These are phyloP conservation scores for Cyclophora albipunctata DNA, from an alignment of 2,888 invertebrate species.

Conservation along the genomic window DNA sequence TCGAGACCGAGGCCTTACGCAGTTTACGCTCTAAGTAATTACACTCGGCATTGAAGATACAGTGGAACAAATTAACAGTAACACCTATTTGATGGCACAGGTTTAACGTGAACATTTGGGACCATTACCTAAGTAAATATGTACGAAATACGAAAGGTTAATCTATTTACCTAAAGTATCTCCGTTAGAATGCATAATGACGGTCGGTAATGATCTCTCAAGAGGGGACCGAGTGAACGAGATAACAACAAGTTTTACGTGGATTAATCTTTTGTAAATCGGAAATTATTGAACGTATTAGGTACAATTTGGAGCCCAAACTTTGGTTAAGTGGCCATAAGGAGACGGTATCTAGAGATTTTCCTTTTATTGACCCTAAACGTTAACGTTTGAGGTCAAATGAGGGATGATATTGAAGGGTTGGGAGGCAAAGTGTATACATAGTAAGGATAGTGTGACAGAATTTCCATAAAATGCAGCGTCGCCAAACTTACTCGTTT, in stretches of 20 bases:
- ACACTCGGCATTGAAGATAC: constrained; percentile 32
- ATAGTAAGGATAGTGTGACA: no score
- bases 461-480: no score
- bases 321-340: constrained; percentile 1
- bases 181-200: constrained; percentile 3
- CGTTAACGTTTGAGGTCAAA: neutral
- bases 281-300: constrained; percentile 18
- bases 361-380: neutral
- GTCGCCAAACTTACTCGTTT: no score
- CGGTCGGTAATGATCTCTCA: constrained; percentile 1
- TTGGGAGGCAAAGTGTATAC: no score
- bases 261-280: constrained; percentile 13
- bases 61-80: constrained; percentile 40
- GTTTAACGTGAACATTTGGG: constrained; percentile 27
- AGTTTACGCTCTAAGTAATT: no score
- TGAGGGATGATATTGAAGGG: neutral
- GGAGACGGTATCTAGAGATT: constrained; percentile 22
- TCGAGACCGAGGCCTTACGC: no score
- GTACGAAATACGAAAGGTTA: constrained; percentile 17
- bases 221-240: constrained; percentile 6
- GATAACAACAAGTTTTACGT: constrained; percentile 6
- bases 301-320: constrained; percentile 21
- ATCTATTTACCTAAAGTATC: constrained; percentile 15
- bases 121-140: constrained; percentile 19
- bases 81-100: constrained; percentile 27